Percentiles rank a stretch among this genome's conserved stretches.
phyloP scores from a whole-genome alignment of 37 sponge, comb jelly and placozoan genomes.

The Diacarnus erythraeanus region DNA sequence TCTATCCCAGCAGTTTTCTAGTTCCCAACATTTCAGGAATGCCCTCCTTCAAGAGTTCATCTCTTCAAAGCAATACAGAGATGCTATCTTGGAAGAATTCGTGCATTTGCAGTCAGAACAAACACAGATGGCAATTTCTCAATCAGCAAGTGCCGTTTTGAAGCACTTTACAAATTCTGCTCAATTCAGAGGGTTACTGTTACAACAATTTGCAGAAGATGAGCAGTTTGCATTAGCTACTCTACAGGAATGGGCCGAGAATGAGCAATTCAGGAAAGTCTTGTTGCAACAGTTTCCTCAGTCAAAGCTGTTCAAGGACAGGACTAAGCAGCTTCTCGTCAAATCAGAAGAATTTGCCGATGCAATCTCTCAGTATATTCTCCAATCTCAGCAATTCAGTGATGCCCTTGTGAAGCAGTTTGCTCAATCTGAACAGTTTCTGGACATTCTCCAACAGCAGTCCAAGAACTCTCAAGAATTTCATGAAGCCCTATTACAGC shows the following conservation, averaged over 20 bases:
- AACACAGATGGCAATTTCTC: background rate
- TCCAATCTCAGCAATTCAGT: background rate
- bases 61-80: background rate
- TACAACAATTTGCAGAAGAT: background rate
- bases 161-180: background rate
- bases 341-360: background rate
- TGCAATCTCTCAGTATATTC: background rate
- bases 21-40: background rate
- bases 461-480: background rate
- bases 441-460: background rate
- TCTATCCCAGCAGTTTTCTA: background rate
- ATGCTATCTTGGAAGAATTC: background rate
- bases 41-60: background rate
- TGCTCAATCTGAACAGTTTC: background rate
- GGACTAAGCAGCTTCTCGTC: background rate
- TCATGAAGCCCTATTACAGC: background rate
- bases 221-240: background rate
- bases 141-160: background rate
- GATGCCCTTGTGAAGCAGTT: background rate
- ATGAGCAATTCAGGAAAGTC: background rate
- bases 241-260: background rate
- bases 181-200: background rate
- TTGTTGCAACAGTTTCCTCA: background rate
- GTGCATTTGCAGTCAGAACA: background rate
- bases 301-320: background rate